Percentiles rank a stretch among this genome's conserved stretches.
phyloP scores from a whole-genome alignment of 2,797 vertebrate species.

The Denticeps clupeoides region DNA sequence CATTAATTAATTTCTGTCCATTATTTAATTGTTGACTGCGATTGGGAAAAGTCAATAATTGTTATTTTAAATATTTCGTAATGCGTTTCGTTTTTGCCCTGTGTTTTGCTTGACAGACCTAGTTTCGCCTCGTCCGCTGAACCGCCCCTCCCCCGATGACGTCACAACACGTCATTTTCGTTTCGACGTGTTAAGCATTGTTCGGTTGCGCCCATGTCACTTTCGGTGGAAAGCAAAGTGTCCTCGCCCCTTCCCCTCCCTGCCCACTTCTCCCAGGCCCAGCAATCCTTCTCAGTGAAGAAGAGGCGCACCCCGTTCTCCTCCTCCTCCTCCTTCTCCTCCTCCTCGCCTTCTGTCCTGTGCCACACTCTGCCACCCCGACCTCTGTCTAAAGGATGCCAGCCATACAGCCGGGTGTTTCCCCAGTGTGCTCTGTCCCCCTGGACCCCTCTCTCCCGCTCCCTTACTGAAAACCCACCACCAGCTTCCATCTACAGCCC shows the following conservation, averaged over 20 bases:
- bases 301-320: slow-evolving; percentile 53
- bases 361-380: slow-evolving; percentile 64
- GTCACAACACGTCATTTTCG: no score
- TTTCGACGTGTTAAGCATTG: no score
- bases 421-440: slow-evolving; percentile 53
- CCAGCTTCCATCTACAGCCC: slow-evolving; percentile 59
- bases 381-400: slow-evolving; percentile 66
- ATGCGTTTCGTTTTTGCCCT: no score
- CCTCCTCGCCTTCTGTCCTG: slow-evolving; percentile 38
- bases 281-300: slow-evolving; percentile 76
- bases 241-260: slow-evolving; percentile 65
- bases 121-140: no score
- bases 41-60: no score
- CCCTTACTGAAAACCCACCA: slow-evolving; percentile 52
- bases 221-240: slow-evolving; percentile 50
- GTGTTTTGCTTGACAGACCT: no score
- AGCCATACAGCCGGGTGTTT: slow-evolving; percentile 67
- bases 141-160: no score
- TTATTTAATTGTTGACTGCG: no score
- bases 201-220: slow-evolving; percentile 49
- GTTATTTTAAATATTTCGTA: no score
- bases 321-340: slow-evolving; percentile 37
- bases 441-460: slow-evolving; percentile 64
- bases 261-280: slow-evolving; percentile 66
- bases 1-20: no score